Evolutionary conservation across 1,140 invertebrate genomes (phyloP).

Genomic region (Hycleus cichorii): DNA sequence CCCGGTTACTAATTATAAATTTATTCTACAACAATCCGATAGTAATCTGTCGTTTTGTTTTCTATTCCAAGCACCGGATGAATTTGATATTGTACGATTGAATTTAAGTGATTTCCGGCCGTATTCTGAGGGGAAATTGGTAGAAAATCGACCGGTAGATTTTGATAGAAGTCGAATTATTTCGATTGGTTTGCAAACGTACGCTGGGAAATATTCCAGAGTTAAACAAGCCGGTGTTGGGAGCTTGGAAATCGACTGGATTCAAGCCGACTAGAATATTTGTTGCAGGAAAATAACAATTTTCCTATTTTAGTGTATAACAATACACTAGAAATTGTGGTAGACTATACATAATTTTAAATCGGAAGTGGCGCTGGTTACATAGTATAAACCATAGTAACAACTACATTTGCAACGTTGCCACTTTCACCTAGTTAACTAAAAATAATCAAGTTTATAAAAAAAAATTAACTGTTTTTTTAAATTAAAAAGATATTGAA

Average conservation of each 20-base stretch:
- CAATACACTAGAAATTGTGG: too few species aligned
- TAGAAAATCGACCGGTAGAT: conserved; percentile 46
- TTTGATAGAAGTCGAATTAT: conserved; percentile 54
- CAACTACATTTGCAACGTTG: too few species aligned
- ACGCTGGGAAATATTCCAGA: conserved; percentile 59
- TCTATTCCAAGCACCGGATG: conserved; percentile 2
- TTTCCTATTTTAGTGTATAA: too few species aligned
- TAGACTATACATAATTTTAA: too few species aligned
- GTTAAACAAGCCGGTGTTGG: conserved; percentile 59
- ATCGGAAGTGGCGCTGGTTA: too few species aligned
- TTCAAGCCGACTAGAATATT: conserved; percentile 38
- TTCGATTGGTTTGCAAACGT: conserved; percentile 58
- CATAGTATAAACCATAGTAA: too few species aligned
- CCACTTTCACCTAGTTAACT: too few species aligned
- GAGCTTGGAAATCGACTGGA: conserved; percentile 59
- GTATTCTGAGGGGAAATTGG: conserved; percentile 31
- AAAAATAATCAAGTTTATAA: too few species aligned
- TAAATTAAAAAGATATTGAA: too few species aligned
- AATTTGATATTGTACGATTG: neutral
- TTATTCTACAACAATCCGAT: conserved; percentile 3
- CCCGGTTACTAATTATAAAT: conserved; percentile 36
- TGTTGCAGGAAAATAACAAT: too few species aligned
- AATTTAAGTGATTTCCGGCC: conserved; percentile 5
- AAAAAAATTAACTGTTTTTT: too few species aligned
- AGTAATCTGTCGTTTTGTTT: neutral